These are phyloP conservation scores for Aphaenogaster ashmeadi DNA, from an alignment of 1,140 invertebrate species.

Conservation along the genomic window DNA sequence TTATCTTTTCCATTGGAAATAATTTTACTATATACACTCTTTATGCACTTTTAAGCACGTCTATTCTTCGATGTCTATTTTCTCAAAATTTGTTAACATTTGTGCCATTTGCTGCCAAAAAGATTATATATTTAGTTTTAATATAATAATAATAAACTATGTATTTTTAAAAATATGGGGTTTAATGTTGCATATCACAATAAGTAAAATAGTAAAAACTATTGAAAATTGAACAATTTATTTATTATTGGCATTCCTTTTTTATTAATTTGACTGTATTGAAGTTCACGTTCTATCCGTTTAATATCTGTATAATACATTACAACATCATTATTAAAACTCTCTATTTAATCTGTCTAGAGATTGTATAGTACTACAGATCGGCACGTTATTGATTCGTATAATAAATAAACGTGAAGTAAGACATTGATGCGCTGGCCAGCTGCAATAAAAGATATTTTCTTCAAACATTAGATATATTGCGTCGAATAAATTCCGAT, in stretches of 20 bases:
- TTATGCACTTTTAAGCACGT: background rate
- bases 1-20: background rate
- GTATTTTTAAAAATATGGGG: background rate
- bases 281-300: background rate
- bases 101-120: background rate
- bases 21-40: background rate
- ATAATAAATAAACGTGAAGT: conserved; percentile 38
- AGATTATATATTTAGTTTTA: background rate
- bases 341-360: background rate
- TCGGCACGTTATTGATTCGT: background rate
- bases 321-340: background rate
- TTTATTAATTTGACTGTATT: background rate
- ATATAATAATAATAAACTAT: background rate
- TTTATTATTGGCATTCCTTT: background rate
- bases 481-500: too few relatives aligned
- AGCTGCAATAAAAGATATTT: conserved; percentile 25
- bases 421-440: conserved; percentile 8
- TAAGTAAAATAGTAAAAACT: background rate
- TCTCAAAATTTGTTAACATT: background rate
- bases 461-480: background rate
- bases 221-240: background rate
- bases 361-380: background rate
- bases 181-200: background rate
- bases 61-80: background rate
- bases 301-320: background rate